Conservation (phyloP, 2,113 vertebrate species). For the Notarius lentiginosus region DNA sequence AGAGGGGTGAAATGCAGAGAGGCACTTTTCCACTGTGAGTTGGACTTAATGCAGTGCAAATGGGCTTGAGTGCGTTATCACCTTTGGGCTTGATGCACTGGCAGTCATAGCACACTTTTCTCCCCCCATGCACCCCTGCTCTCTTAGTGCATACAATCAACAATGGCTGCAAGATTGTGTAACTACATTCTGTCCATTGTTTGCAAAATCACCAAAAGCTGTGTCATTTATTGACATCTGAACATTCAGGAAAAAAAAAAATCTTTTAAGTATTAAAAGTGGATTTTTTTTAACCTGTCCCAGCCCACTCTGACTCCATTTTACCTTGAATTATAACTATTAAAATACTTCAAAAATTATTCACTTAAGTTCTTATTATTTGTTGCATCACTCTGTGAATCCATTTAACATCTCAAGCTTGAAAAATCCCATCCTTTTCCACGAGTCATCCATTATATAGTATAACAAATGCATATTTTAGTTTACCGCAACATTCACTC, state of each 20-base stretch:
- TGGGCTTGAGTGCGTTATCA: conserved; percentile 49
- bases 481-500: background rate
- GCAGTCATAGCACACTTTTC: conserved; percentile 30
- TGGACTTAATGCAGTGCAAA: conserved; percentile 46
- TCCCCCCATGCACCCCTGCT: conserved; percentile 11
- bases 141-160: conserved; percentile 30
- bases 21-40: conserved; percentile 45
- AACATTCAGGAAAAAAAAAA: background rate
- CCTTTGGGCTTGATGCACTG: conserved; percentile 49
- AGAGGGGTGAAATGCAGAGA: conserved; percentile 50
- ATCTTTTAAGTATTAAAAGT: conserved; percentile 1
- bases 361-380: too few relatives aligned
- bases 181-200: conserved; percentile 20
- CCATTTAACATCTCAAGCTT: background rate
- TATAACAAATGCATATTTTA: background rate
- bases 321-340: background rate
- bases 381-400: background rate
- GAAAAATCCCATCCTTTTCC: background rate
- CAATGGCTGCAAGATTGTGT: conserved; percentile 29
- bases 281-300: background rate
- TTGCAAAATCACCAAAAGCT: conserved; percentile 30
- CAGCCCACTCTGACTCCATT: background rate
- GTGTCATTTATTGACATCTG: background rate
- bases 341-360: background rate
- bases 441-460: background rate